Evolutionary conservation across 2,797 vertebrate genomes (phyloP).

Genomic region (Epinephelus awoara): DNA sequence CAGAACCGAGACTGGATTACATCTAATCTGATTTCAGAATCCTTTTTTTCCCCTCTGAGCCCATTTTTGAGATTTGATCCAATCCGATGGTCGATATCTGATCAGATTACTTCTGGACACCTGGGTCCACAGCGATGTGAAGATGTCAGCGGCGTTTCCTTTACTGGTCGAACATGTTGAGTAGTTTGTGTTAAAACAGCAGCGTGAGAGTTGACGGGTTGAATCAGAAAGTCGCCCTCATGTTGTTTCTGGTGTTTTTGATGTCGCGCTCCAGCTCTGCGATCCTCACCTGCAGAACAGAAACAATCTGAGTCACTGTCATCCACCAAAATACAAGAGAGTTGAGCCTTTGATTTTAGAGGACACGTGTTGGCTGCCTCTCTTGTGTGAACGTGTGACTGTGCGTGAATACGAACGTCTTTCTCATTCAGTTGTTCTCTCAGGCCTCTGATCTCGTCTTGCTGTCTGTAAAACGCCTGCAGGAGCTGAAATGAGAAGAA

Average conservation of each 20-base stretch:
- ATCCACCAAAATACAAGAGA: no score
- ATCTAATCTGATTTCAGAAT: no score
- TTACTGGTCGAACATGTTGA: background rate
- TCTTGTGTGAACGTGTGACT: background rate
- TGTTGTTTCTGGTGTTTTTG: slow-evolving; percentile 81
- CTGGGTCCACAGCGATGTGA: fast-evolving
- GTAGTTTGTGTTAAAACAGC: background rate
- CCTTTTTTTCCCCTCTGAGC: no score
- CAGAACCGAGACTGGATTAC: no score
- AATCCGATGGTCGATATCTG: no score
- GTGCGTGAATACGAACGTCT: slow-evolving; percentile 71
- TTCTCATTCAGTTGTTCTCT: slow-evolving; percentile 87
- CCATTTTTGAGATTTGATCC: no score
- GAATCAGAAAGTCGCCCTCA: slow-evolving; percentile 75
- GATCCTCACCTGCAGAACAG: slow-evolving; percentile 80
- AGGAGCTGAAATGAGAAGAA: slow-evolving; percentile 85
- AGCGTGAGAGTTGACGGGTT: slow-evolving; percentile 3
- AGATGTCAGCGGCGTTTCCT: background rate
- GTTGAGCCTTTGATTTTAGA: background rate
- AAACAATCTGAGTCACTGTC: background rate
- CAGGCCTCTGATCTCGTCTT: slow-evolving; percentile 92
- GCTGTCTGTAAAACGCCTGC: slow-evolving; percentile 91
- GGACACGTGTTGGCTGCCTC: no score
- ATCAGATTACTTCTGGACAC: no score
- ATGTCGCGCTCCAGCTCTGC: slow-evolving; percentile 89